These are phyloP conservation scores for Calliopsis andreniformis DNA, from an alignment of 1,140 invertebrate species.

Conservation along the genomic window DNA sequence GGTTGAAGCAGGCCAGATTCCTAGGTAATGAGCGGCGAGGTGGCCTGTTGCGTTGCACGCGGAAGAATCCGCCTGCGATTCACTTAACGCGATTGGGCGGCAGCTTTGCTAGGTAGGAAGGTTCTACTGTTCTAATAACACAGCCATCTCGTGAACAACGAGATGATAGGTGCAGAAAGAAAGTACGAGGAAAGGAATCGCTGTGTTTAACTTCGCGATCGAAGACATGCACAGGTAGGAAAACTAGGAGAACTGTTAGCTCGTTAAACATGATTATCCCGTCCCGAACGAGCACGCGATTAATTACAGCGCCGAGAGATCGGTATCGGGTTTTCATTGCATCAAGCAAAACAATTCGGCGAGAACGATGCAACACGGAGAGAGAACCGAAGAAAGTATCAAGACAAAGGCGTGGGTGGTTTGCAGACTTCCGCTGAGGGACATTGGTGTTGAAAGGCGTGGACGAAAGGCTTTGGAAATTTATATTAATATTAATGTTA, in stretches of 20 bases:
- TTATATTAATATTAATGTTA: too few relatives aligned
- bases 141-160: too few relatives aligned
- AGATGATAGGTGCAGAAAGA: neutral
- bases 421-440: constrained; percentile 17
- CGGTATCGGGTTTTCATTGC: constrained; percentile 17
- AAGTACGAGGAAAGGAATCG: neutral
- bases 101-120: too few relatives aligned
- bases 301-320: constrained; percentile 43
- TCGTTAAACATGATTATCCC: constrained; percentile 47
- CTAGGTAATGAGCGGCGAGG: constrained; percentile 16
- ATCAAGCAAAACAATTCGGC: constrained; percentile 27
- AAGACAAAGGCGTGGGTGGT: neutral
- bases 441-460: neutral
- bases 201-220: constrained; percentile 24
- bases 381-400: constrained; percentile 7
- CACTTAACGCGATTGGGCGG: too few relatives aligned
- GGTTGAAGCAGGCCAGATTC: constrained; percentile 3
- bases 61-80: constrained; percentile 16
- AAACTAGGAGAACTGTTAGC: constrained; percentile 14
- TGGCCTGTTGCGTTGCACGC: constrained; percentile 1
- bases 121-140: too few relatives aligned
- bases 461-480: neutral
- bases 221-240: constrained; percentile 11
- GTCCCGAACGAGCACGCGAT: constrained; percentile 32
- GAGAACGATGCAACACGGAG: neutral